A percentile compares a stretch with the other conserved stretches of the same genome.
Evolutionary conservation across 1,140 invertebrate genomes (phyloP).

Genomic region (Luehdorfia chinensis): DNA sequence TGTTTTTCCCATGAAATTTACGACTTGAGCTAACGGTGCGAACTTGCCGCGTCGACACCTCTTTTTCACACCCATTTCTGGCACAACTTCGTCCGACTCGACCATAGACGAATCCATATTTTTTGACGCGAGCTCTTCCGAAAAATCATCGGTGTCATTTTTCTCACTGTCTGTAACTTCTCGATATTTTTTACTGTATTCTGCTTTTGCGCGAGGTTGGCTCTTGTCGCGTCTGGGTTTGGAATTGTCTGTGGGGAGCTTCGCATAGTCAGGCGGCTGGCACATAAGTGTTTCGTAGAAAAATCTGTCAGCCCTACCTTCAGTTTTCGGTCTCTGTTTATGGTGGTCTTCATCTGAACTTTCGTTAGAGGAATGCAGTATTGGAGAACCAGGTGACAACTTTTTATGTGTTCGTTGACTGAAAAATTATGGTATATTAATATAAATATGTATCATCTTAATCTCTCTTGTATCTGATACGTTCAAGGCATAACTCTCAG

Average conservation of each 20-base stretch:
- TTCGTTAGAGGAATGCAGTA: conserved; percentile 44
- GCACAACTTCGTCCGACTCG: conserved; percentile 50
- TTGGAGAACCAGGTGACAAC: conserved; percentile 35
- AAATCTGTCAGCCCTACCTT: conserved; percentile 46
- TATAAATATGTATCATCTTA: too few species aligned
- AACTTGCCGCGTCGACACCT: conserved; percentile 48
- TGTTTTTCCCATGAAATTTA: conserved; percentile 66
- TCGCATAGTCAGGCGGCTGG: conserved; percentile 38
- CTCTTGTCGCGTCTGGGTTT: conserved; percentile 35
- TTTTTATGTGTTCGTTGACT: conserved; percentile 45
- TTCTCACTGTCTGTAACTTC: conserved; percentile 53
- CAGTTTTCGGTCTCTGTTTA: conserved; percentile 34
- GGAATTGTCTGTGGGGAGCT: conserved; percentile 39
- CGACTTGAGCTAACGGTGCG: conserved; percentile 56
- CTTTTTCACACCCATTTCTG: conserved; percentile 47
- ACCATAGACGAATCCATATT: conserved; percentile 51
- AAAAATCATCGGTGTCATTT: conserved; percentile 49
- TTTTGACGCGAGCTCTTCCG: conserved; percentile 49
- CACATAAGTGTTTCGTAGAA: conserved; percentile 67
- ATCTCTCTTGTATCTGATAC: too few species aligned
- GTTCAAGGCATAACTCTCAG: not conserved
- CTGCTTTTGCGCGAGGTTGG: conserved; percentile 27
- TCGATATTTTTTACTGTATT: conserved; percentile 51
- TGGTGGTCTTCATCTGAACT: conserved; percentile 52
- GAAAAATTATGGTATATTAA: conserved; percentile 20